Evolutionary conservation across 2,797 vertebrate genomes (phyloP).

Genomic region (Sarcoramphus papa): DNA sequence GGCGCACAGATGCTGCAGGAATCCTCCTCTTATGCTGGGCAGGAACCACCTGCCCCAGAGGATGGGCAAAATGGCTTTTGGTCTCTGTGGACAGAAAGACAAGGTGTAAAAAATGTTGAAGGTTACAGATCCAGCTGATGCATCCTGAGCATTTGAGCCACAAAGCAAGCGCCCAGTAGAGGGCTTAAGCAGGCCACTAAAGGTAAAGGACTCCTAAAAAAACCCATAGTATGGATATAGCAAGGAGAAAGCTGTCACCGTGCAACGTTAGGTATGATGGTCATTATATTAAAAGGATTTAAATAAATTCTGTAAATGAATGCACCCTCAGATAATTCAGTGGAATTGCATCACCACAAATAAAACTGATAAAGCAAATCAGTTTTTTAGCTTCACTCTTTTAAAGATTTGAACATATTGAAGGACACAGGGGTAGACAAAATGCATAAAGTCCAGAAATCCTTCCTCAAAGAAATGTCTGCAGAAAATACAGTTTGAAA

Average conservation of each 20-base stretch:
- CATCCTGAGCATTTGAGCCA: neutral
- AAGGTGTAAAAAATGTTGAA: neutral
- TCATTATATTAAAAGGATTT: neutral
- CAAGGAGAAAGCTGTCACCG: neutral
- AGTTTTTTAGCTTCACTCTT: neutral
- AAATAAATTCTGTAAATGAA: neutral
- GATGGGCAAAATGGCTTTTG: neutral
- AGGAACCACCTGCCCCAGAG: neutral
- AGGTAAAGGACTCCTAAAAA: neutral
- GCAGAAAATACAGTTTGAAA: neutral
- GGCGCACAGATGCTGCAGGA: neutral
- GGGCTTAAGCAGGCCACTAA: neutral
- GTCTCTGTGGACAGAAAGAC: neutral
- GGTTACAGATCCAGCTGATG: neutral
- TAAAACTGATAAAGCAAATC: neutral
- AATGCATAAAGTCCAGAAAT: neutral
- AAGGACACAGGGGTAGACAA: neutral
- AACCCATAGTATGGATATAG: neutral
- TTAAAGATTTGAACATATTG: neutral
- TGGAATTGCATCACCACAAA: neutral
- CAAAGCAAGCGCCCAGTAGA: neutral
- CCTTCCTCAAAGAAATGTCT: neutral
- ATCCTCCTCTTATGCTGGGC: neutral
- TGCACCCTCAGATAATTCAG: neutral
- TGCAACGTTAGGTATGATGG: rapidly evolving